phyloP scores from a whole-genome alignment of 2,113 vertebrate species.

The Phalacrocorax carbo region DNA sequence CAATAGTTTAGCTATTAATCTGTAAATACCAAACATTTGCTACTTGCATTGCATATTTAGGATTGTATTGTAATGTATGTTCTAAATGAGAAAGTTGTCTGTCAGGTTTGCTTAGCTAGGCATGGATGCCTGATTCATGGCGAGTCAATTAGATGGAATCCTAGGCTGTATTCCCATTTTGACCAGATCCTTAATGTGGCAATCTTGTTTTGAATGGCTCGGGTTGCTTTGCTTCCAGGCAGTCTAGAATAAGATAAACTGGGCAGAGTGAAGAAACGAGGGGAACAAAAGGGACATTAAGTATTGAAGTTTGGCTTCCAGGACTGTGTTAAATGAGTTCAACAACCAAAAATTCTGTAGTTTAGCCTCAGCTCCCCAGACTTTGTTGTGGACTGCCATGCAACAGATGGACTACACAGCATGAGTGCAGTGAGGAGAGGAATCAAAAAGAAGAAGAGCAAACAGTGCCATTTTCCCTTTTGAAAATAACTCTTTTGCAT shows the following conservation, averaged over 20 bases:
- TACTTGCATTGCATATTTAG: background rate
- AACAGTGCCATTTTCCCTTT: background rate
- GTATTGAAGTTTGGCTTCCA: background rate
- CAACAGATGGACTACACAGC: background rate
- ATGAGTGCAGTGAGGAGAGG: background rate
- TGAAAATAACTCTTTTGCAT: background rate
- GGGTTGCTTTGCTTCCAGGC: slow-evolving; percentile 15
- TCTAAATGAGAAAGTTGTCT: slow-evolving; percentile 32
- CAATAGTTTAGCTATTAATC: background rate
- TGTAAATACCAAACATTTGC: background rate
- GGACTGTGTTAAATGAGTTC: background rate
- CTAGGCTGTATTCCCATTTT: background rate
- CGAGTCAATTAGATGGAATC: background rate
- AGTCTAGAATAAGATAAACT: slow-evolving; percentile 4
- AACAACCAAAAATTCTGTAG: background rate
- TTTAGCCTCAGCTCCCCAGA: background rate
- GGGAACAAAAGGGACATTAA: slow-evolving; percentile 27
- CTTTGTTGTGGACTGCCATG: background rate
- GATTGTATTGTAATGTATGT: background rate
- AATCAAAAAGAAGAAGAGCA: background rate
- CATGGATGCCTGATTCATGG: background rate
- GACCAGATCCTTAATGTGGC: background rate
- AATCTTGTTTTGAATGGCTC: background rate
- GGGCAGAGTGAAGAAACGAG: background rate
- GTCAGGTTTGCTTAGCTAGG: background rate